Conservation (phyloP, 2,888 invertebrate genomes). For the Zaprionus obscuricornis region DNA sequence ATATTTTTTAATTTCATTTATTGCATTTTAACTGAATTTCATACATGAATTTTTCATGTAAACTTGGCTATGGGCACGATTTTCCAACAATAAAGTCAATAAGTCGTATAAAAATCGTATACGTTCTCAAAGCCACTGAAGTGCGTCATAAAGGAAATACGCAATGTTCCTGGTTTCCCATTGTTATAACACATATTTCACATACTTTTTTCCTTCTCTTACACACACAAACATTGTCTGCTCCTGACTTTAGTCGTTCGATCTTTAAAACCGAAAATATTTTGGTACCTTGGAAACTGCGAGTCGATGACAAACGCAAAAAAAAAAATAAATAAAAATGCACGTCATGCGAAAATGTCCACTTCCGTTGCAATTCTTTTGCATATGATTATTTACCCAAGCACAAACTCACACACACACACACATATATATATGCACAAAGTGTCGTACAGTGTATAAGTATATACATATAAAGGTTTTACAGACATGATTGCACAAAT, state of each 20-base stretch:
- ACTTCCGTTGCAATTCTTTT: constrained; percentile 11
- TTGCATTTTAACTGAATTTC: too few relatives aligned
- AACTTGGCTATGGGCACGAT: too few relatives aligned
- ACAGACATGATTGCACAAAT: too few relatives aligned
- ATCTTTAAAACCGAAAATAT: constrained; percentile 42
- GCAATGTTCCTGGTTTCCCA: constrained; percentile 47
- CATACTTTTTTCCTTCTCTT: too few relatives aligned
- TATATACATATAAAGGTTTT: too few relatives aligned
- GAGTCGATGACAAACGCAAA: constrained; percentile 3
- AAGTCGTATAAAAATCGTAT: constrained; percentile 63
- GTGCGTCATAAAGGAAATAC: constrained; percentile 64
- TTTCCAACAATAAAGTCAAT: constrained; percentile 67
- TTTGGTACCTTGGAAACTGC: constrained; percentile 12
- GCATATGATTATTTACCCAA: background rate
- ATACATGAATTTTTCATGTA: too few relatives aligned
- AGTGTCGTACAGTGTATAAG: too few relatives aligned
- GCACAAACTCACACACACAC: too few relatives aligned
- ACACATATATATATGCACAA: background rate
- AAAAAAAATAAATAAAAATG: too few relatives aligned
- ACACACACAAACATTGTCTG: constrained; percentile 40
- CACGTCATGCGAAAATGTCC: constrained; percentile 16
- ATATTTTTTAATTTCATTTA: too few relatives aligned
- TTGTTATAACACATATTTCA: constrained; percentile 59
- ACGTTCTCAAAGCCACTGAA: constrained; percentile 56
- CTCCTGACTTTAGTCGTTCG: constrained; percentile 13